Conservation (phyloP, 2,113 vertebrate species). For the Apteryx mantelli region DNA sequence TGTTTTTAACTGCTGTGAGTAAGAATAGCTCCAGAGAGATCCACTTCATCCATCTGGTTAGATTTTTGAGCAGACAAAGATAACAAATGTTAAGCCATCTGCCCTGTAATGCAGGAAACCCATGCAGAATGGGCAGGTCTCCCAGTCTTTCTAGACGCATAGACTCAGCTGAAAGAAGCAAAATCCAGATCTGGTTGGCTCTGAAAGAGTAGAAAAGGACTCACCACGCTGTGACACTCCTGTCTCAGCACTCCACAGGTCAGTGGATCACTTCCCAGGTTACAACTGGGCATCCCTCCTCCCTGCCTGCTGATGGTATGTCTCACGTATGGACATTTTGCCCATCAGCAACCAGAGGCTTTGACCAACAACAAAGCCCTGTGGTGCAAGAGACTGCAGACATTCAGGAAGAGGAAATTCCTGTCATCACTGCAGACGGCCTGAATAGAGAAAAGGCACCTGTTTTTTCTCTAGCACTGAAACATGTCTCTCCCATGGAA, state of each 20-base stretch:
- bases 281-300: not conserved
- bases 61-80: not conserved
- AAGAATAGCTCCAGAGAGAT: not conserved
- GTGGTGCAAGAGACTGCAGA: not conserved
- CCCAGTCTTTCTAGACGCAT: not conserved
- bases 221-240: fast-evolving
- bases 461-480: not conserved
- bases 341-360: not conserved
- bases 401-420: not conserved
- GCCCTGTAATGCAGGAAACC: not conserved
- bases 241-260: not conserved
- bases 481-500: not conserved
- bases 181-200: not conserved
- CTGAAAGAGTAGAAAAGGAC: fast-evolving
- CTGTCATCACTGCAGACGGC: not conserved
- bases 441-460: not conserved
- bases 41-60: not conserved
- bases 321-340: not conserved
- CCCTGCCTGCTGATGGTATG: not conserved
- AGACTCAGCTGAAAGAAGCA: fast-evolving
- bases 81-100: not conserved
- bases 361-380: not conserved
- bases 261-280: not conserved
- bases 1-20: fast-evolving
- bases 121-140: not conserved